Conservation (phyloP, 2,113 vertebrate genomes). For the Litocranius walleri region DNA sequence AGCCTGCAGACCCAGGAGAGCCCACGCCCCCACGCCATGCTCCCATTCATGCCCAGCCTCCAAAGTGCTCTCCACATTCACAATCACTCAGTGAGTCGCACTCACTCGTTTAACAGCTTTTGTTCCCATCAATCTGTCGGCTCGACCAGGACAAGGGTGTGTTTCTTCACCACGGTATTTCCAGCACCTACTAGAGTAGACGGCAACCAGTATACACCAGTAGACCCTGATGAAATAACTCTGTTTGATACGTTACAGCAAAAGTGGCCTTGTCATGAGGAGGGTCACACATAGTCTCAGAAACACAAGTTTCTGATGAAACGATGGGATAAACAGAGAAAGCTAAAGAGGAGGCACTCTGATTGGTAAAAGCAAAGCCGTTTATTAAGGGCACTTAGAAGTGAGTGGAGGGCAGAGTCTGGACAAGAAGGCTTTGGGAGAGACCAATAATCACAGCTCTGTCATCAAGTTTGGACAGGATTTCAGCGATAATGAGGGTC, state of each 20-base stretch:
- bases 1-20: not conserved
- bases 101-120: not conserved
- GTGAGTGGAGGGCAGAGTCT: not conserved
- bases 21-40: too few species aligned
- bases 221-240: not conserved
- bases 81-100: not conserved
- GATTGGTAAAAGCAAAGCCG: not conserved
- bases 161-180: not conserved
- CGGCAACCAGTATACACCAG: accelerated
- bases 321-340: not conserved
- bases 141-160: not conserved
- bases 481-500: not conserved
- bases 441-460: not conserved
- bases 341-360: not conserved
- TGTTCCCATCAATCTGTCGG: not conserved
- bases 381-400: constrained; percentile 38
- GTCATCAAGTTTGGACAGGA: not conserved
- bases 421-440: constrained; percentile 20
- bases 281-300: not conserved
- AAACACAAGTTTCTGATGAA: constrained; percentile 16
- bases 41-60: not conserved
- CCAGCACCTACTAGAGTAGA: not conserved
- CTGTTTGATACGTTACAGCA: not conserved
- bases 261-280: not conserved
- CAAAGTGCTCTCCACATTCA: not conserved